Conservation (phyloP, 2,888 invertebrate species). For the Pandemis corylana region DNA sequence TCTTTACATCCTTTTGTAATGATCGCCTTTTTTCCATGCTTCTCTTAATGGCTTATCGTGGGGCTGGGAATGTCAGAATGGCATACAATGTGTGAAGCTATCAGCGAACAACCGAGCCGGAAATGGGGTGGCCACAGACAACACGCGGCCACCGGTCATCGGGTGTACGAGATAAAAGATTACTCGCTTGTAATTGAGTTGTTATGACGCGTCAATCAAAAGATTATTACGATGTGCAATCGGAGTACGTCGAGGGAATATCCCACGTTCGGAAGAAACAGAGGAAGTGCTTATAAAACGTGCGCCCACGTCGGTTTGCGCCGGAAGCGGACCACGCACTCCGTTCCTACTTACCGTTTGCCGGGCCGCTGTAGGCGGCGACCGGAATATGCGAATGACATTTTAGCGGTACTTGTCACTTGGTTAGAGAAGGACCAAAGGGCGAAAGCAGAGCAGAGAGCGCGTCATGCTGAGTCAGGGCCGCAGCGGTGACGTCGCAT, state of each 20-base stretch:
- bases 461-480: conserved; percentile 46
- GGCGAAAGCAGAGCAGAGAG: conserved; percentile 14
- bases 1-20: conserved; percentile 81
- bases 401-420: conserved; percentile 15
- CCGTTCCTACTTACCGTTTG: conserved; percentile 49
- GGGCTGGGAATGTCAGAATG: conserved; percentile 67
- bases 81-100: conserved; percentile 53
- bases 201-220: conserved; percentile 26
- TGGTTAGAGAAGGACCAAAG: conserved; percentile 35
- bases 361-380: conserved; percentile 59
- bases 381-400: conserved; percentile 48
- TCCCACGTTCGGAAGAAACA: conserved; percentile 68
- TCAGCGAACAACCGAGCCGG: conserved; percentile 32
- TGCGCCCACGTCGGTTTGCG: conserved; percentile 68
- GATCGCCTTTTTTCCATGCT: conserved; percentile 77
- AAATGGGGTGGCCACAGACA: conserved; percentile 37
- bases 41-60: conserved; percentile 79
- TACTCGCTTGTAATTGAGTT: conserved; percentile 23
- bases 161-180: conserved; percentile 22
- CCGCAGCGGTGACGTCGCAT: conserved; percentile 74
- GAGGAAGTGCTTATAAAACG: conserved; percentile 78
- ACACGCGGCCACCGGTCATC: conserved; percentile 20
- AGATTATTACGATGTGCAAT: conserved; percentile 21
- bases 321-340: conserved; percentile 71
- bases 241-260: conserved; percentile 48